Base-by-base conservation (phyloP, 2,888 invertebrate species). In the Tetragnatha montana region DNA sequence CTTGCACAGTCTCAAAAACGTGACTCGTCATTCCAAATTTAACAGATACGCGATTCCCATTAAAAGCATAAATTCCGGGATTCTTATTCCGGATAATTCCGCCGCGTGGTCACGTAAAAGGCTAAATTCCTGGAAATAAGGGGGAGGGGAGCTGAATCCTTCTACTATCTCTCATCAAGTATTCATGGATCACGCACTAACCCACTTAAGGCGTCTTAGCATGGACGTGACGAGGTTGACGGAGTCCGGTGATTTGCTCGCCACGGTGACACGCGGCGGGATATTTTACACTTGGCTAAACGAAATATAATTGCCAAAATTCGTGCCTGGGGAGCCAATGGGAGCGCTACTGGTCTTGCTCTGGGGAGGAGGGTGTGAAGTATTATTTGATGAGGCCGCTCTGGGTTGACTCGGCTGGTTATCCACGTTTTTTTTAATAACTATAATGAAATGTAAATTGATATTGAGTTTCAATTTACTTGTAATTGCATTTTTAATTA, bases 251-350 rank as follows among this genome's bases (percentile, higher is more conserved):
- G 22, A 69, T 73, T 86, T 80, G 80, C 80, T 81, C 76, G 81
- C 87, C 49, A 12, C 87, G 21, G 60, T 10, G 14, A 68, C 19
- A 68, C 60, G 21, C 21, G 79, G 17, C 60, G 19, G 47, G 82
- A 83, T 83, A 69, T 85, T 89, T 85, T 85, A 85, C 89, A 85
- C 81, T 85, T 79, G 85, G 80, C 89, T 85, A 89, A 89, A 89
- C 89, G 89, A 89, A 89, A 85, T 81, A 81, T 89, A 89, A 89
- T 89, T 89, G 89, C 75, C 71, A 22, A 21, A 78, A 69, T 60
- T 51, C 89, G 89, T 89, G 89, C 60, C 49, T 19, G 17, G 71
- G 21, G 19, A 69, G 49, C 10, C 84, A 69, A 76, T 76, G 10
- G 76, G n/a, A 17, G 75, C 14, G 76, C 78, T 69, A 78, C 79